phyloP scores from a whole-genome alignment of 1,140 invertebrate genomes.

The Euura saliciscinereae region DNA sequence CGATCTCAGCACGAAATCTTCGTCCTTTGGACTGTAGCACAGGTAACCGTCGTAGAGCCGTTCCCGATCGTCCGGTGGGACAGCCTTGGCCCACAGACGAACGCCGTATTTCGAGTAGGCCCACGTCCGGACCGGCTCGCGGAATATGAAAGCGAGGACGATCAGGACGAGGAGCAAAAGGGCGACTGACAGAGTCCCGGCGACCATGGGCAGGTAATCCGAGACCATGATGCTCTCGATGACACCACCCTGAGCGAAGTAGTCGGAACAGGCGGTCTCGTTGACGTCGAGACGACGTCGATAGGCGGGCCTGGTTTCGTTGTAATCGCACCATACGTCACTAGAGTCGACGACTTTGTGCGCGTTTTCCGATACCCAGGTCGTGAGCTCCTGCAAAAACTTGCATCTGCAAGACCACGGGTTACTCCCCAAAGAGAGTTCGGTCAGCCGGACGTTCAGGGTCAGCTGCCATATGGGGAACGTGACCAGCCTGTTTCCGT shows the following conservation, averaged over 20 bases:
- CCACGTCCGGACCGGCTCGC: conserved; percentile 85
- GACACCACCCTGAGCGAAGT: conserved; percentile 80
- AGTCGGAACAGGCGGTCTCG: conserved; percentile 82
- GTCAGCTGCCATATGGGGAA: conserved; percentile 86
- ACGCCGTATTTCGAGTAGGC: conserved; percentile 86
- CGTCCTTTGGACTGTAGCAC: conserved; percentile 91
- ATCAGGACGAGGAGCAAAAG: conserved; percentile 76
- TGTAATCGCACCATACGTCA: conserved; percentile 82
- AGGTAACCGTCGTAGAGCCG: conserved; percentile 93
- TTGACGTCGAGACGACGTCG: conserved; percentile 80
- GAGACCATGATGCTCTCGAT: conserved; percentile 83
- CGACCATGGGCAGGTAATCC: conserved; percentile 84
- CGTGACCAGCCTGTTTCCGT: conserved; percentile 82
- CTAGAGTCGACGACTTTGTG: conserved; percentile 78
- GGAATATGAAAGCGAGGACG: conserved; percentile 81
- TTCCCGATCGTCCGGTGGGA: conserved; percentile 71
- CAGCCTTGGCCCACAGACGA: conserved; percentile 67
- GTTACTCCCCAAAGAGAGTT: conserved; percentile 80
- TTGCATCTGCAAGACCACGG: conserved; percentile 90
- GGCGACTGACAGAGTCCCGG: conserved; percentile 76
- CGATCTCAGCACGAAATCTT: conserved; percentile 85
- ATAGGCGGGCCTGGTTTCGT: conserved; percentile 73
- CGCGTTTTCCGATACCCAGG: conserved; percentile 82
- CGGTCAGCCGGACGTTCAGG: conserved; percentile 72
- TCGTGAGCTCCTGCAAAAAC: conserved; percentile 83